These are phyloP conservation scores for Hydropsyche betteni DNA, from an alignment of 2,888 invertebrate species.

Conservation along the genomic window DNA sequence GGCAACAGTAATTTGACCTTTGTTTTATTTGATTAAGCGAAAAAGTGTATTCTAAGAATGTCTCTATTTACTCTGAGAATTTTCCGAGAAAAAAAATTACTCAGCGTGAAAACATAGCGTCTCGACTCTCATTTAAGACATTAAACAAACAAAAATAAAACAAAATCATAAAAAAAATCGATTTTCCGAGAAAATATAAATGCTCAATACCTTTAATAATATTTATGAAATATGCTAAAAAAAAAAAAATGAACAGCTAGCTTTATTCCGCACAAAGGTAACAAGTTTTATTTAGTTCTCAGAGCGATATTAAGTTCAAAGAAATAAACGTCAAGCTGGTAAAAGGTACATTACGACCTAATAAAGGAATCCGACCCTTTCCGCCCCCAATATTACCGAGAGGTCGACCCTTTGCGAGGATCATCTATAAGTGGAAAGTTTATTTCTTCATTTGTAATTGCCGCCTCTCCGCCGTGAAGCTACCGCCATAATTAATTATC, in stretches of 20 bases:
- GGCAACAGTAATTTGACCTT: not conserved
- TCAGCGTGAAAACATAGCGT: too few relatives aligned
- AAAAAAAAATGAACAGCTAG: not conserved
- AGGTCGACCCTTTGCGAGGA: slow-evolving; percentile 25
- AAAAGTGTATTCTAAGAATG: too few relatives aligned
- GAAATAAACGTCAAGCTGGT: slow-evolving; percentile 44
- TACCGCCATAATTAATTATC: too few relatives aligned
- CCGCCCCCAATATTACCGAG: slow-evolving; percentile 36
- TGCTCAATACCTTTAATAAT: too few relatives aligned
- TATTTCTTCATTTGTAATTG: slow-evolving; percentile 31
- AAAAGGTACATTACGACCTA: slow-evolving; percentile 45
- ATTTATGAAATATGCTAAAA: not conserved
- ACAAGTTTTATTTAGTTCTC: slow-evolving; percentile 32
- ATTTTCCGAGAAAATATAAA: too few relatives aligned
- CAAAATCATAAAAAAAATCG: too few relatives aligned
- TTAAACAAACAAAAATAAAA: too few relatives aligned
- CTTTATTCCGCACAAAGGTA: not conserved
- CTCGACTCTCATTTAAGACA: too few relatives aligned
- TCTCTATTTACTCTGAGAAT: too few relatives aligned
- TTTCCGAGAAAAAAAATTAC: too few relatives aligned
- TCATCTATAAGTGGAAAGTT: slow-evolving; percentile 33
- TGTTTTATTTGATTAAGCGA: slow-evolving; percentile 7
- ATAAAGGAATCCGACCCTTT: slow-evolving; percentile 42
- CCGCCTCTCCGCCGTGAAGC: not conserved
- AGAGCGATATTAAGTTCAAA: slow-evolving; percentile 39